Base-by-base conservation (phyloP, 2,888 invertebrate genomes). In the Unio delphinus region DNA sequence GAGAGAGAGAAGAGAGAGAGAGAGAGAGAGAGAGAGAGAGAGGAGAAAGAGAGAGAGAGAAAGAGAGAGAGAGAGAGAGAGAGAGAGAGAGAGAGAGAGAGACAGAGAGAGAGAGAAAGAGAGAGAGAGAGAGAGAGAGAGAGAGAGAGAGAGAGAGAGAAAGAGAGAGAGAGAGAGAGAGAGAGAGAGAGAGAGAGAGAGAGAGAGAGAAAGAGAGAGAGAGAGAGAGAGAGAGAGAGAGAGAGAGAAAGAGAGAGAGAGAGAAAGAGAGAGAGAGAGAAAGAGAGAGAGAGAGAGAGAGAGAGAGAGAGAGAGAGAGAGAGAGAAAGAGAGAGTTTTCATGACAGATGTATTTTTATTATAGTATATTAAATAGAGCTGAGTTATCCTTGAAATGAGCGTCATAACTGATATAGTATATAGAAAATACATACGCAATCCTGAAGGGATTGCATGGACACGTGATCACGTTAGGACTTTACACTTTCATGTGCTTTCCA, bases 41-140 rank as follows among this genome's bases (percentile, higher is more conserved):
- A n/a, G 26, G n/a, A n/a, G n/a, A n/a, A n/a, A n/a, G n/a, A n/a
- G n/a, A n/a, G n/a, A n/a, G n/a, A n/a, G n/a, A n/a, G n/a, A n/a
- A n/a, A 30, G 30, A 34, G 23, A 58, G 59, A 34, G 66, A n/a
- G 66, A 28, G 66, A 34, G 60, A 23, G 61, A 54, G 55, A 34
- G 61, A 34, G 61, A n/a, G 45, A 45, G 11, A 45, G 11, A 45
- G 23, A 45, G 1, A 58, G 58, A 34, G 58, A 58, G 26, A 58
- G 28, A n/a, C n/a, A n/a, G n/a, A n/a, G n/a, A n/a, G n/a, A n/a
- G n/a, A n/a, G n/a, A n/a, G n/a, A n/a, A n/a, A n/a, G 26, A 30
- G 30, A 34, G 23, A 58, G 59, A 34, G 66, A n/a, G 66, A 28
- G 66, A 34, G 60, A 23, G 61, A 54, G 55, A 34, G 61, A 34